Evolutionary conservation across 2,888 invertebrate genomes (phyloP).

Genomic region (Vandiemenella viatica): DNA sequence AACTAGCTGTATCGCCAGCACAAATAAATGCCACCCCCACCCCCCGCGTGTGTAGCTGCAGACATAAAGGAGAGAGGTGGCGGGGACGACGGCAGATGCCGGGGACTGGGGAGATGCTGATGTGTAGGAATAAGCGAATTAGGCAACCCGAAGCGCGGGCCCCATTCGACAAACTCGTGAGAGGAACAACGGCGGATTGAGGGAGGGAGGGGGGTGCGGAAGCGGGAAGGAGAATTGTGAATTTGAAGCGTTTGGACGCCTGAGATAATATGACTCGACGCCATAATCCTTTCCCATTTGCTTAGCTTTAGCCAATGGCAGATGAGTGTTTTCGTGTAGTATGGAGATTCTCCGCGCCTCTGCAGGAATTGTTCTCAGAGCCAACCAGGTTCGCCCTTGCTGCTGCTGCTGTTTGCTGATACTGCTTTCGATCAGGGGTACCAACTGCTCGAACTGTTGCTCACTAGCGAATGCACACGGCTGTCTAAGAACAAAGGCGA

Average conservation of each 20-base stretch:
- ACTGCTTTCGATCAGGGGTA: no score
- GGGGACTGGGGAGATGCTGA: no score
- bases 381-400: no score
- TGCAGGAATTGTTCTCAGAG: neutral
- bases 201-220: no score
- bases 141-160: neutral
- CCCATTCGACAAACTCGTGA: no score
- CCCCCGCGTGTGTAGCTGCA: no score
- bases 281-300: slow-evolving; percentile 16
- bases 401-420: no score
- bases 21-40: neutral
- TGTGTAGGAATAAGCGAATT: neutral
- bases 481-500: no score
- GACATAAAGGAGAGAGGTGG: neutral
- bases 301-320: slow-evolving; percentile 15
- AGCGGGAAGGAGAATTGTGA: slow-evolving; percentile 4
- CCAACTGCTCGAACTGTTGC: no score
- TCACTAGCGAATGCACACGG: no score
- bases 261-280: slow-evolving; percentile 14
- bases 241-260: slow-evolving; percentile 13
- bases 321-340: slow-evolving; percentile 5
- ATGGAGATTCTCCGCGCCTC: slow-evolving; percentile 3
- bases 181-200: no score
- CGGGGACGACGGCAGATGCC: no score
- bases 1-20: neutral